These are phyloP conservation scores for Remorina albescens DNA, from an alignment of 2,797 vertebrate species.

Conservation along the genomic window DNA sequence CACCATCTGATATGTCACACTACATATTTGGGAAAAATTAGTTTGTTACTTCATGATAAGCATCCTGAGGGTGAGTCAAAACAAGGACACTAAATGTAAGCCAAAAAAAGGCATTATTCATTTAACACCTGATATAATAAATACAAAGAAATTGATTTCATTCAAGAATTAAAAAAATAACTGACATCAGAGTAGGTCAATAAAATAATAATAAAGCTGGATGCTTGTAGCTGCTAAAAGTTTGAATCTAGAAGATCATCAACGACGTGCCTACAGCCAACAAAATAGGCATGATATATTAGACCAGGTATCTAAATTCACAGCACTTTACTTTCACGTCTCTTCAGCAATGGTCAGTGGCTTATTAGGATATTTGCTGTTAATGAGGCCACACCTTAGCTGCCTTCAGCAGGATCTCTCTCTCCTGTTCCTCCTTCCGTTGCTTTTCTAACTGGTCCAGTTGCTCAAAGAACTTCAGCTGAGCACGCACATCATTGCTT, in stretches of 20 bases:
- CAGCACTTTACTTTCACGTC: neutral
- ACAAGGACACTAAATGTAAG: neutral
- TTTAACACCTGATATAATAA: neutral
- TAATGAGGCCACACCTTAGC: slow-evolving; percentile 88
- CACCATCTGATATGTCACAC: slow-evolving; percentile 3
- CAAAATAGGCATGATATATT: neutral
- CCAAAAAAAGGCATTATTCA: slow-evolving; percentile 9
- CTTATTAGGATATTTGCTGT: neutral
- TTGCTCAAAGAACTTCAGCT: slow-evolving; percentile 98
- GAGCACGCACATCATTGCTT: slow-evolving; percentile 91
- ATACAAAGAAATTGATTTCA: neutral
- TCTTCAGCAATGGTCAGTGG: neutral
- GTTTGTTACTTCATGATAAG: neutral
- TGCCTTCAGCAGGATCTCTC: slow-evolving; percentile 97
- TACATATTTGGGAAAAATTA: no score
- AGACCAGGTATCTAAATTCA: neutral
- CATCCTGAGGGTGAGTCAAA: slow-evolving; percentile 10
- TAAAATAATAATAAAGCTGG: neutral
- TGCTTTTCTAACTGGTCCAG: slow-evolving; percentile 98
- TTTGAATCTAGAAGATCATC: neutral
- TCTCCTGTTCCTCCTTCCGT: slow-evolving; percentile 95
- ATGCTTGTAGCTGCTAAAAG: neutral
- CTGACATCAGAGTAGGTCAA: neutral
- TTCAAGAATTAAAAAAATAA: neutral
- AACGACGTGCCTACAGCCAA: neutral